Base-by-base conservation (phyloP, 1,140 invertebrate species). In the Batillaria attramentaria region DNA sequence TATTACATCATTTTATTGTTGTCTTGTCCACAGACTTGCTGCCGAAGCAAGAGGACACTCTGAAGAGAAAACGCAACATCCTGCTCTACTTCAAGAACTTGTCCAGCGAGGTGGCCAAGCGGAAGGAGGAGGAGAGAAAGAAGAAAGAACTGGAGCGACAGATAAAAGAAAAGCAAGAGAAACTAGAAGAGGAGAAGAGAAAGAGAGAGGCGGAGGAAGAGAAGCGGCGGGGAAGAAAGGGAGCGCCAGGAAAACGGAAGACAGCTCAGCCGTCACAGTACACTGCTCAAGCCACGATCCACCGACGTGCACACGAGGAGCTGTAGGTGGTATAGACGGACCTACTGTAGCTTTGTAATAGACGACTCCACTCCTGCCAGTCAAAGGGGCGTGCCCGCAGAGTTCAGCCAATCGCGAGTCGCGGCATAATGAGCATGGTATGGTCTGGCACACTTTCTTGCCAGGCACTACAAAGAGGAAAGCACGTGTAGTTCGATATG, bases 51-150 rank as follows among this genome's bases (percentile, higher is more conserved):
- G 65, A 54, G 18, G 82, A 83, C 42, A 39, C 70, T 2, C 42
- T 81, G 31, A 70, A 74, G 20, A 79, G 78, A 20, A 81, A 79
- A 35, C 78, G 78, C 33, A 81, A 81, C 75, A 79, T 83, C 31
- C 69, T 83, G 13, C 28, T 39, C 18, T 50, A 42, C 28, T 73
- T 83, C 33, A 33, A 74, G 28, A 78, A 78, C 28, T 46, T 77
- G 24, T 43, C 57, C 16, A 62, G 28, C 37, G 43, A 39, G 31
- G 54, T 33, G 33, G 18, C 28, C 10, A 75, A 42, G 54, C 35
- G 39, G 31, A 42, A 70, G 13, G 24, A 42, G 39, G 54, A 0
- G 24, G 46, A 42, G 37, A 31, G 57, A 4, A n/a, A 75, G 37
- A 57, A 62, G 39, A 33, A 60, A 35, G 72, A 74, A 28, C 6